Percentiles rank a stretch among this genome's conserved stretches.
Conservation (phyloP, 2,888 invertebrate species). For the Acanthosepion esculentum region DNA sequence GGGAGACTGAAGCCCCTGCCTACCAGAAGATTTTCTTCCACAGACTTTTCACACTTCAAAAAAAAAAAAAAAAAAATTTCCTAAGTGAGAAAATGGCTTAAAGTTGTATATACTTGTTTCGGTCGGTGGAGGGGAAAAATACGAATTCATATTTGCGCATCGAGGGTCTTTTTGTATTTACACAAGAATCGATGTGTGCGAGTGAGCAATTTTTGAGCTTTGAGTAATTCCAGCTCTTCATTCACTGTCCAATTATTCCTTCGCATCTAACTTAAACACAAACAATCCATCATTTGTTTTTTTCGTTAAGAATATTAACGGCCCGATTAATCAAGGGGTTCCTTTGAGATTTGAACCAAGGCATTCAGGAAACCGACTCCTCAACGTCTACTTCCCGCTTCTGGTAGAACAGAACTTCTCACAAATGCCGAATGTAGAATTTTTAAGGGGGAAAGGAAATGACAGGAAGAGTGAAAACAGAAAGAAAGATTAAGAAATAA, state of each 20-base stretch:
- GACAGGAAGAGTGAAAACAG: not conserved
- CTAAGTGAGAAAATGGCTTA: too few species aligned
- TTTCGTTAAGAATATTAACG: constrained; percentile 33
- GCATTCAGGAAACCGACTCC: not conserved
- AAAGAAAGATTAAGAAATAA: not conserved
- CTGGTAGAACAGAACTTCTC: not conserved
- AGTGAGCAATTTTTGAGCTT: not conserved
- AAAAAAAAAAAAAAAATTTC: not conserved
- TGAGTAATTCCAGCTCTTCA: not conserved
- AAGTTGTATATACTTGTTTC: not conserved
- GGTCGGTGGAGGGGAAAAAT: not conserved
- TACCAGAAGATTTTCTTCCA: not conserved
- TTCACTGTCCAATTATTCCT: not conserved
- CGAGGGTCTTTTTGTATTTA: not conserved
- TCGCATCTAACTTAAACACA: constrained; percentile 20
- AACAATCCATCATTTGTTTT: constrained; percentile 8
- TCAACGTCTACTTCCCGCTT: not conserved
- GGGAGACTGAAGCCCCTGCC: not conserved
- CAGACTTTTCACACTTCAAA: not conserved
- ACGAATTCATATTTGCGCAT: not conserved
- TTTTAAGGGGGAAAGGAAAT: not conserved
- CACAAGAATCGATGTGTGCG: not conserved
- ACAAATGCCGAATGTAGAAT: not conserved
- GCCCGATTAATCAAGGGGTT: not conserved
- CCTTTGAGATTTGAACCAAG: not conserved